Evolutionary conservation across 2,113 vertebrate species (phyloP).

Genomic region (Callipepla squamata): DNA sequence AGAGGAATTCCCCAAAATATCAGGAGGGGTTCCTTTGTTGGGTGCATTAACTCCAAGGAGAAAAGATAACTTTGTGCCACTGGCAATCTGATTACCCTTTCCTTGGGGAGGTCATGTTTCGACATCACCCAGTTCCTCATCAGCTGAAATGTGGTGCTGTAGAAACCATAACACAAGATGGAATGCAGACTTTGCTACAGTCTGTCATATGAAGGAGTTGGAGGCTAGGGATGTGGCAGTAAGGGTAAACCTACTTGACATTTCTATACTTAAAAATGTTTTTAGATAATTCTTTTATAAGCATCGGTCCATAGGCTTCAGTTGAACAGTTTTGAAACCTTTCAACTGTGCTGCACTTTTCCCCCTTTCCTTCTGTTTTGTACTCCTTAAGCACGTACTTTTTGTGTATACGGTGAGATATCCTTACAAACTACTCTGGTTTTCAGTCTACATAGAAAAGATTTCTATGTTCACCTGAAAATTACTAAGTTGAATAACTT

Average conservation of each 20-base stretch:
- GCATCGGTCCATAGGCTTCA: not conserved
- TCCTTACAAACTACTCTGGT: not conserved
- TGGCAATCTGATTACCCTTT: not conserved
- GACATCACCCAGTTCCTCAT: not conserved
- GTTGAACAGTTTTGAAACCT: not conserved
- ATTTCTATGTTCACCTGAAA: not conserved
- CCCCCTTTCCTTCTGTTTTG: not conserved
- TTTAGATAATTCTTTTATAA: not conserved
- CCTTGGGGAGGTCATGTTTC: not conserved
- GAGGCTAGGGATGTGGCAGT: not conserved
- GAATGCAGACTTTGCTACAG: not conserved
- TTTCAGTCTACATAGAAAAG: constrained; percentile 1
- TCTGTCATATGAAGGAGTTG: not conserved
- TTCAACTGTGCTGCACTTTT: not conserved
- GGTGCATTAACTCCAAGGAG: not conserved
- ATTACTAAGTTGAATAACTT: not conserved
- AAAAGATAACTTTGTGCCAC: not conserved
- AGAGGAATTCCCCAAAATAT: not conserved
- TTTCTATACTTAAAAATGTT: not conserved
- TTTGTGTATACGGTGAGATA: not conserved
- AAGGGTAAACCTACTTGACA: not conserved
- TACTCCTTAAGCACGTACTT: rapidly evolving
- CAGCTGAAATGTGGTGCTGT: not conserved
- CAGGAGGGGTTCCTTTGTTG: rapidly evolving
- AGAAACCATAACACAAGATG: rapidly evolving